These are phyloP conservation scores for Fundulus diaphanus DNA, from an alignment of 2,797 vertebrate species.

Conservation along the genomic window DNA sequence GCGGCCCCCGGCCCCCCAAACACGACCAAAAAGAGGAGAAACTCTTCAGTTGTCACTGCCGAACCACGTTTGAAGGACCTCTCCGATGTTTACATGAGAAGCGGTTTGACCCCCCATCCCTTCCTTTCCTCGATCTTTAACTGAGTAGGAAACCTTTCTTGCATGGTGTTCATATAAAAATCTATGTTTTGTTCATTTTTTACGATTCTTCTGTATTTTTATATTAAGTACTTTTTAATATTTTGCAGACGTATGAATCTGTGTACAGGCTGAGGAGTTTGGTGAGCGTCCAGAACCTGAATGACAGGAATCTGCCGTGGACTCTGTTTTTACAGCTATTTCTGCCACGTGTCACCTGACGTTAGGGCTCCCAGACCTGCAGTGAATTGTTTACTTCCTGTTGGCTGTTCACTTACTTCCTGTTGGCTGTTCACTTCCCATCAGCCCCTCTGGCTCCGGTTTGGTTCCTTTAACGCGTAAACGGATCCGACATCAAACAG, in stretches of 20 bases:
- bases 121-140: conserved; percentile 71
- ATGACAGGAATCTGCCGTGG: conserved; percentile 69
- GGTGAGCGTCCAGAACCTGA: conserved; percentile 73
- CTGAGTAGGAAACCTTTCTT: conserved; percentile 75
- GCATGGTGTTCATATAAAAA: conserved; percentile 85
- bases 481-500: conserved; percentile 80
- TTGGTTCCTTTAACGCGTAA: conserved; percentile 62
- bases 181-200: conserved; percentile 85
- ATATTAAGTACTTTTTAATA: conserved; percentile 89
- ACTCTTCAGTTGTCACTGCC: conserved; percentile 79
- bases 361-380: conserved; percentile 72
- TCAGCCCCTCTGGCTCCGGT: conserved; percentile 56
- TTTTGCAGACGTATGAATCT: conserved; percentile 83
- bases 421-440: conserved; percentile 65
- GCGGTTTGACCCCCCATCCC: conserved; percentile 62
- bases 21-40: conserved; percentile 73
- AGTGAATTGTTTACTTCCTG: conserved; percentile 80
- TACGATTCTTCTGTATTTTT: conserved; percentile 88
- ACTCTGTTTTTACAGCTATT: conserved; percentile 76
- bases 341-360: conserved; percentile 76
- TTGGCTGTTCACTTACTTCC: conserved; percentile 77
- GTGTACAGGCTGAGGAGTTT: conserved; percentile 79
- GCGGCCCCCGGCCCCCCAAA: conserved; percentile 52
- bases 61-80: conserved; percentile 76
- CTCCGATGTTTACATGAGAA: conserved; percentile 80